Percentiles rank a stretch among this genome's conserved stretches.
These are phyloP conservation scores for Vulpes ferrilata DNA, from an alignment of 2,113 vertebrate genomes.

Conservation along the genomic window DNA sequence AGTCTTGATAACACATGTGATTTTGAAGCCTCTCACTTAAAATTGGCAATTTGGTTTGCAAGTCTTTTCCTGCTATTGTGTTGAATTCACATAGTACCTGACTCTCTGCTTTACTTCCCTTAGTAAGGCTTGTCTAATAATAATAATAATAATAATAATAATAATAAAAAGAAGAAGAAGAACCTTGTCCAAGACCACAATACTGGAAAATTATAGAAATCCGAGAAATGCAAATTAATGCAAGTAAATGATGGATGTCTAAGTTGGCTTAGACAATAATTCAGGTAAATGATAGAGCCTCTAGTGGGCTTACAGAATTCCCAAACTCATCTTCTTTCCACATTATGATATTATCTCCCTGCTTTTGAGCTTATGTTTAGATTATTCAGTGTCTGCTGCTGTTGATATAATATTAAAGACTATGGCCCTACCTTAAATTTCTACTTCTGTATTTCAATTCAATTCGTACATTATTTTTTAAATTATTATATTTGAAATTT, in stretches of 20 bases:
- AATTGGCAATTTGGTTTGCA: not conserved
- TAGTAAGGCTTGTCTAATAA: not conserved
- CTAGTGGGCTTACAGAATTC: not conserved
- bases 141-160: too few relatives aligned
- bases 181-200: not conserved
- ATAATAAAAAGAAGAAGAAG: not conserved
- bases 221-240: not conserved
- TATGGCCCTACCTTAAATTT: not conserved
- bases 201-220: not conserved
- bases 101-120: not conserved
- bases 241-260: not conserved
- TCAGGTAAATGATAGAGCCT: not conserved
- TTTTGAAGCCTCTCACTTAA: not conserved
- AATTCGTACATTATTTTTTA: not conserved
- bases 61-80: not conserved
- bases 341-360: not conserved
- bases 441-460: not conserved
- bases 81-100: not conserved
- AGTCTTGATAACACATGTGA: not conserved
- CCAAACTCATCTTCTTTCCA: not conserved
- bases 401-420: not conserved
- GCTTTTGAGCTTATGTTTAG: not conserved
- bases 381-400: not conserved
- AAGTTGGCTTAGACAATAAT: not conserved
- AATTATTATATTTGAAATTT: conserved; percentile 13